Evolutionary conservation across 30 jellyfish, hydroid and myxozoan species (phyloP).

Genomic region (Thelohanellus kitauei): DNA sequence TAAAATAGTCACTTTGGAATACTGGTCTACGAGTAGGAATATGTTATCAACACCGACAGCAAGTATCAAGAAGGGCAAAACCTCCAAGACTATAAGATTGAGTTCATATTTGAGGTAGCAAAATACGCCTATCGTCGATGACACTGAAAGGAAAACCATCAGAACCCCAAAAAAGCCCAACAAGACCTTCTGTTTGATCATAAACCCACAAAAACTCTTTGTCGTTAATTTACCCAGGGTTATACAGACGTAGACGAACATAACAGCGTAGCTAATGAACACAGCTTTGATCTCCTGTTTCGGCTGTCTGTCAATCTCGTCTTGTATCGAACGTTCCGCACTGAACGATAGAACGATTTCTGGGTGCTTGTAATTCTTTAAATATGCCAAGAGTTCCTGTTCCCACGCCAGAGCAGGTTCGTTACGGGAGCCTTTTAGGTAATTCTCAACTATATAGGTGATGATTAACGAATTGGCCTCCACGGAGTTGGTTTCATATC

Average conservation of each 20-base stretch:
- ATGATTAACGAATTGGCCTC: slow-evolving; percentile 27
- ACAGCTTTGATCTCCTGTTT: slow-evolving; percentile 42
- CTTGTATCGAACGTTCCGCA: slow-evolving; percentile 81
- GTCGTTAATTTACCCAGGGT: slow-evolving; percentile 33
- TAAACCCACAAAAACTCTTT: background rate
- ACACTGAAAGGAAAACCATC: slow-evolving; percentile 48
- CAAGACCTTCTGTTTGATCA: slow-evolving; percentile 49
- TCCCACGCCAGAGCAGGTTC: slow-evolving; percentile 71
- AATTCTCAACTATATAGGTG: slow-evolving; percentile 34
- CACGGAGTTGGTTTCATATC: slow-evolving; percentile 17
- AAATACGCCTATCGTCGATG: slow-evolving; percentile 44
- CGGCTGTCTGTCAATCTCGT: slow-evolving; percentile 47
- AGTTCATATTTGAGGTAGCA: slow-evolving; percentile 40
- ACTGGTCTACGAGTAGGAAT: too few relatives aligned
- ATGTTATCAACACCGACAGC: slow-evolving; percentile 97
- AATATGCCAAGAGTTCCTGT: slow-evolving; percentile 20
- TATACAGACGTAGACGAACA: slow-evolving; percentile 55
- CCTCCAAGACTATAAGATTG: slow-evolving; percentile 51
- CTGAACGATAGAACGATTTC: slow-evolving; percentile 23
- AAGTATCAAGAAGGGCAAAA: slow-evolving; percentile 64
- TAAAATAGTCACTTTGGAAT: too few relatives aligned
- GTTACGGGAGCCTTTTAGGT: slow-evolving; percentile 14
- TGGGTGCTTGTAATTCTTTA: slow-evolving; percentile 25
- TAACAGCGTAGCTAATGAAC: slow-evolving; percentile 31
- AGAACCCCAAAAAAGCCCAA: slow-evolving; percentile 67